Evolutionary conservation across 2,797 vertebrate species (phyloP).

Genomic region (Anguilla pacifica): DNA sequence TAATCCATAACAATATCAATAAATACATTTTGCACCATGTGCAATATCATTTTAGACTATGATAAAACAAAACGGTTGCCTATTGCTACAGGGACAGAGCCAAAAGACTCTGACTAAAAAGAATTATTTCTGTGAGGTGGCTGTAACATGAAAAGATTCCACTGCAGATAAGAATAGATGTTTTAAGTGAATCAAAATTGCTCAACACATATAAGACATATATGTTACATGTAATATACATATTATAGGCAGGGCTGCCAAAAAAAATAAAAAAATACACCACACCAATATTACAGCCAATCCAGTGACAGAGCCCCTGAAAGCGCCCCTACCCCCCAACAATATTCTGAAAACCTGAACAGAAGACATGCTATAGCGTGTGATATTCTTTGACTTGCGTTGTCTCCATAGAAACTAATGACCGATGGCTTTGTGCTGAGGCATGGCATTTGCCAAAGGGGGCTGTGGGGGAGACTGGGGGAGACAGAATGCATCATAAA

Average conservation of each 20-base stretch:
- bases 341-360: conserved; percentile 8
- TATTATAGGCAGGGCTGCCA: neutral
- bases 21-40: neutral
- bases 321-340: neutral
- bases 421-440: conserved; percentile 30
- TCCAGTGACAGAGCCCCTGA: neutral
- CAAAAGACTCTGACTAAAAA: too few relatives aligned
- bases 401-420: conserved; percentile 35
- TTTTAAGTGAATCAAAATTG: conserved; percentile 6
- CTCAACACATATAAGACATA: neutral
- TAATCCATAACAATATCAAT: conserved; percentile 5
- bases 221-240: too few relatives aligned
- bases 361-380: neutral
- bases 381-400: neutral
- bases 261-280: too few relatives aligned
- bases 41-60: neutral
- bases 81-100: neutral
- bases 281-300: neutral
- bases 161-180: neutral
- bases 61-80: neutral
- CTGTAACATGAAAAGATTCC: neutral
- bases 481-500: conserved; percentile 31
- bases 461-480: neutral
- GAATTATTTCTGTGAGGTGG: neutral
- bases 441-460: conserved; percentile 19